Base-by-base conservation (phyloP, 2,888 invertebrate genomes). In the Biston stratarius region DNA sequence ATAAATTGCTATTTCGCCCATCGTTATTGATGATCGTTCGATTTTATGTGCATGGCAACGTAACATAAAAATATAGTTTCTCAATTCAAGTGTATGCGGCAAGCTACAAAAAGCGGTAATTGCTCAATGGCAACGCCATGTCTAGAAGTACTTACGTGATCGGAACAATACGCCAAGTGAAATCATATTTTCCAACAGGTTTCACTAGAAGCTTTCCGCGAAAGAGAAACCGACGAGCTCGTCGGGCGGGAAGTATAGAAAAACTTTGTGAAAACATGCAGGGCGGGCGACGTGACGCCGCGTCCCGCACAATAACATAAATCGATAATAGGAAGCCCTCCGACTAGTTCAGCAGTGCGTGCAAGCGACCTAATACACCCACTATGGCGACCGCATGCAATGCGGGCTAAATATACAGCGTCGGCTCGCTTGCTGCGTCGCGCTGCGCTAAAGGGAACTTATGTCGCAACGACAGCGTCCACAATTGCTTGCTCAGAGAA, bases 281-380 rank as follows among this genome's bases (percentile, higher is more conserved):
- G 74, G 80, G 80, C 69, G 76, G 72, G 74, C 81, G 79, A 81
- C 83, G 81, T 82, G 81, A 83, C 83, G 82, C 76, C 81, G 78
- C 84, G 84, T 85, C 84, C 85, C 86, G 84, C 83, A 87, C 87
- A 87, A 86, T 86, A 86, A 88, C 91, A 89, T 90, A 89, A 92
- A 92, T 93, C 92, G 92, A 93, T 94, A 92, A 90, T 90, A 91
- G 91, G 93, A 92, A 92, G 88, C 91, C 91, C 92, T 91, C 90
- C 89, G 92, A 92, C 87, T 93, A 93, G 93, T 92, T 93, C 92
- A 93, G 90, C 92, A 92, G 93, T 94, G 93, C 93, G 92, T 92
- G 92, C 91, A 85, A 89, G 86, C 93, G 93, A 93, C 94, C 93
- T 90, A 91, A 92, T 90, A 92, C 92, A 92, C 91, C 90, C 89